Evolutionary conservation across 2,113 vertebrate species (phyloP).

Genomic region (Psephotus haematonotus): DNA sequence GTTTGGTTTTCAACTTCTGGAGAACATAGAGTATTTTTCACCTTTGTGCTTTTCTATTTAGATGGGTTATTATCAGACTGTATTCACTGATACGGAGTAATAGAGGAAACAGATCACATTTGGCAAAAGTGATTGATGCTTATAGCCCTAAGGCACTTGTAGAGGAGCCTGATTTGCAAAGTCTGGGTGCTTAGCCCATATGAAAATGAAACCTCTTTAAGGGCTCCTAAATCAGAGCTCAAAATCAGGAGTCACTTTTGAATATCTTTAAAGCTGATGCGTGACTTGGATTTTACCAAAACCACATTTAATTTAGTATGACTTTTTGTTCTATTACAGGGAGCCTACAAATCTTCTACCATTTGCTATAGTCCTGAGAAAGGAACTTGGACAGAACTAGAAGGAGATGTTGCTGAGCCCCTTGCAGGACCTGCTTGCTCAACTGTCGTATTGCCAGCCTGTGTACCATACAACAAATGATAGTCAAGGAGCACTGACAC

Average conservation of each 20-base stretch:
- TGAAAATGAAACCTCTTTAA: not conserved
- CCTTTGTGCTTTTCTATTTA: not conserved
- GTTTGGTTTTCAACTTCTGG: not conserved
- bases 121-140: not conserved
- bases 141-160: not conserved
- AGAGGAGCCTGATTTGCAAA: not conserved
- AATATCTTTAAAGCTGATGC: not conserved
- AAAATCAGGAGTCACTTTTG: not conserved
- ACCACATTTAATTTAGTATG: not conserved
- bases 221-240: not conserved
- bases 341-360: conserved; percentile 98
- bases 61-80: not conserved
- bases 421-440: conserved; percentile 95
- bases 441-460: conserved; percentile 92
- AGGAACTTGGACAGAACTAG: conserved; percentile 95
- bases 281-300: not conserved
- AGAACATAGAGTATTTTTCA: not conserved
- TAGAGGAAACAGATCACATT: not conserved
- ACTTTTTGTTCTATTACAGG: conserved; percentile 77
- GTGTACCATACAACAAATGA: conserved; percentile 97
- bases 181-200: not conserved
- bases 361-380: conserved; percentile 99
- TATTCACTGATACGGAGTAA: not conserved
- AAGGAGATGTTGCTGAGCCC: conserved; percentile 97
- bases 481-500: not conserved